phyloP scores from a whole-genome alignment of 2,888 invertebrate genomes.

The Belgica antarctica region DNA sequence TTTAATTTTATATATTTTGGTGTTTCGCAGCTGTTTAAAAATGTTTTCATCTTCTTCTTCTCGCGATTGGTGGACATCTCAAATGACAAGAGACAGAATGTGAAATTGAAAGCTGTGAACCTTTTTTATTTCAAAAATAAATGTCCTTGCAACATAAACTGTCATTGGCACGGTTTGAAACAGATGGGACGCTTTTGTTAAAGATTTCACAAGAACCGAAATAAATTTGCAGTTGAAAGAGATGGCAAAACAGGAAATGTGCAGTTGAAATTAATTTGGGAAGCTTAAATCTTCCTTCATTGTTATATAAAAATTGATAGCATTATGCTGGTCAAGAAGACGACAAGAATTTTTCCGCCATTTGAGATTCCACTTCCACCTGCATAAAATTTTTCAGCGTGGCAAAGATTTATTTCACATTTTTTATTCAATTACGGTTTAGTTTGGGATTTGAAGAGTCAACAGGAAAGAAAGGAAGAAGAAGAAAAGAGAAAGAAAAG shows the following conservation, averaged over 20 bases:
- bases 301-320: slow-evolving; percentile 13
- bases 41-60: too few species aligned
- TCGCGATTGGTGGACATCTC: not conserved
- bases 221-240: not conserved
- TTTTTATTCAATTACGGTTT: not conserved
- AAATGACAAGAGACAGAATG: not conserved
- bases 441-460: slow-evolving; percentile 1
- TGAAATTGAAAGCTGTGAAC: not conserved
- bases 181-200: not conserved
- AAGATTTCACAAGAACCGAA: too few species aligned
- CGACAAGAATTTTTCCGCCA: slow-evolving; percentile 21
- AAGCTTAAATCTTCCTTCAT: slow-evolving; percentile 5
- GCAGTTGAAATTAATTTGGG: not conserved
- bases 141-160: not conserved
- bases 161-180: not conserved
- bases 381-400: slow-evolving; percentile 45
- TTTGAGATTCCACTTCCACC: slow-evolving; percentile 53
- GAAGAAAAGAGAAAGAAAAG: slow-evolving; percentile 27
- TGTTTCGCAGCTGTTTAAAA: not conserved
- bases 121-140: not conserved
- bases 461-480: slow-evolving; percentile 30
- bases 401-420: not conserved
- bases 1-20: not conserved
- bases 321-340: slow-evolving; percentile 1
- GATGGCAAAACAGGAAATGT: not conserved